Evolutionary conservation across 2,797 vertebrate genomes (phyloP), one percentile per base, ranked within the genome.

Genomic region (Epinephelus awoara): DNA sequence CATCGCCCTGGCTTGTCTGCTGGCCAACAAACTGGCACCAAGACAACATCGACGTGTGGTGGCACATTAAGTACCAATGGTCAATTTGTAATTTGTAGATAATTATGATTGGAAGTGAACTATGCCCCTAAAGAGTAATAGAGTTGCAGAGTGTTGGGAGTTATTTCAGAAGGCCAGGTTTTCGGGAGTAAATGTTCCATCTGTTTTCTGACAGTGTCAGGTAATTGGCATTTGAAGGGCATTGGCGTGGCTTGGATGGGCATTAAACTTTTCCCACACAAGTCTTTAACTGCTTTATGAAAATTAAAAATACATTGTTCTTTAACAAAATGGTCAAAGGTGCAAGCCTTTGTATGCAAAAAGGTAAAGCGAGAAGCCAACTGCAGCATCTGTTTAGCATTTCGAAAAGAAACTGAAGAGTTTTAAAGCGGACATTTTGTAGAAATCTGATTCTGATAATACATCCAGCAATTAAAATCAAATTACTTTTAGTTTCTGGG

Each of bases 1-100:
- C 63, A 96, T 97, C 0, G 89, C 94, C 51, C 87, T 97, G 69
- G 91, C 97, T 46, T 97, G 97, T 77, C 88, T 97, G 56, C 91
- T 97, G 65, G 96, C 97, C 23, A 95, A 96, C 76, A 95, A 91
- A 64, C 86, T 96, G 62, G 67, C 87, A 40, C 90, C 93, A 10
- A 91, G 93, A 34, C 94, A 84, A 54, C 92, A 81, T 34, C 89
- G 91, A 34, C 92, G 83, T 13, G 77, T 91, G 1, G 90, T 90
- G 23, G 91, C 86, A 6, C 90, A 88, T 80, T 95, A 72, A 42
- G 40, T 10, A 12, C 12, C 40, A 42, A 91, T 27, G 55, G 42
- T 66, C 47, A 6, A 19, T 19, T 67, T 62, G 38, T 13, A 18
- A 38, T 65, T 61, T 56, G 72, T 75, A 76, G 13, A 67, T 49